phyloP scores from a whole-genome alignment of 2,113 vertebrate genomes.

The Gallinago undulata region DNA sequence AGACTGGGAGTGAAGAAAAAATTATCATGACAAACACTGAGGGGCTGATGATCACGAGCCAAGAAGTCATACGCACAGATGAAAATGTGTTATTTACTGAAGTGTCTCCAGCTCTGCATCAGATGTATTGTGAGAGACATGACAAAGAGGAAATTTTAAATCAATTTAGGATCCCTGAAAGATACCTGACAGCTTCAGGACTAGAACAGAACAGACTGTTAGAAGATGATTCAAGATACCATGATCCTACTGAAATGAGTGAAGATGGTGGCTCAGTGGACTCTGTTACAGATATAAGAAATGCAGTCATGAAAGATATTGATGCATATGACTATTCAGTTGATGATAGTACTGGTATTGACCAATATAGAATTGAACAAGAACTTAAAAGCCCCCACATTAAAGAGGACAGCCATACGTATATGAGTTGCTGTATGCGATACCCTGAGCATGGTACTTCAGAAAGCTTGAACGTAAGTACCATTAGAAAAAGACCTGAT shows the following conservation, averaged over 20 bases:
- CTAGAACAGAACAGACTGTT: neutral
- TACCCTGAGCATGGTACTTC: neutral
- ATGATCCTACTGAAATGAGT: neutral
- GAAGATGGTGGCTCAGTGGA: neutral
- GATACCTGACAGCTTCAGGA: constrained; percentile 22
- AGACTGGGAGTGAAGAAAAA: neutral
- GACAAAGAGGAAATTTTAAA: neutral
- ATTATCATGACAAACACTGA: neutral
- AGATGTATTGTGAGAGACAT: neutral
- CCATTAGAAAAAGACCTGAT: neutral
- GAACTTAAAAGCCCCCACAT: neutral
- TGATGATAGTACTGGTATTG: neutral
- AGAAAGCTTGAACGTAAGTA: neutral
- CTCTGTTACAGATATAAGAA: neutral
- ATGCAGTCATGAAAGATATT: neutral
- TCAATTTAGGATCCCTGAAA: constrained; percentile 30
- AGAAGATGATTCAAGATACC: neutral
- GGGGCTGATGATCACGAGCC: neutral
- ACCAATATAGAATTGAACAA: neutral
- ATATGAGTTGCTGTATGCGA: neutral
- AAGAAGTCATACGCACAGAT: neutral
- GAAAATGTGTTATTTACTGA: neutral
- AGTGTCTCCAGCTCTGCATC: neutral
- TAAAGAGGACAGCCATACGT: neutral
- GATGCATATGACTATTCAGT: neutral